A percentile compares a stretch with the other conserved stretches of the same genome.
These are phyloP conservation scores for Ceratina japonica DNA, from an alignment of 1,140 invertebrate genomes.

Conservation along the genomic window DNA sequence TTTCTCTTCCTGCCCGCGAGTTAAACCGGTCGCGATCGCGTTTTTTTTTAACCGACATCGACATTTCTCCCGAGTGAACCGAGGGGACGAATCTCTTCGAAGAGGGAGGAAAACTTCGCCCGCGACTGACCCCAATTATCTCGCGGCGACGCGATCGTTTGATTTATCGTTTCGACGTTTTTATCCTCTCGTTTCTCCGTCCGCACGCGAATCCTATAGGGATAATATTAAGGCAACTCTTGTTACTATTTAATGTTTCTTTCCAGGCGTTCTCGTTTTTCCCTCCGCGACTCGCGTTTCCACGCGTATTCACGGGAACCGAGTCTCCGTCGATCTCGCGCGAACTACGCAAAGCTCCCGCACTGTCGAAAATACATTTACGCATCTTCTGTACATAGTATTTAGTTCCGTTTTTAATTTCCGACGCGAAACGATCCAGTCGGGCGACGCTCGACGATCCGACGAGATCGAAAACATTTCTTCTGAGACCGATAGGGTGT, in stretches of 20 bases:
- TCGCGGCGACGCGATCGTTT: not conserved
- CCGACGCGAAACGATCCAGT: not conserved
- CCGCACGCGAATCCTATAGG: conserved; percentile 46
- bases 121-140: too few species aligned
- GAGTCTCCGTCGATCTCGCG: not conserved
- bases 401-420: not conserved
- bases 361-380: conserved; percentile 35
- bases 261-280: conserved; percentile 2
- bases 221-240: conserved; percentile 74
- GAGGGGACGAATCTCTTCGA: too few species aligned
- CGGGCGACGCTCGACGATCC: conserved; percentile 3
- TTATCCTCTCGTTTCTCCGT: not conserved
- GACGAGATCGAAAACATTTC: not conserved
- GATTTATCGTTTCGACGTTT: conserved; percentile 5
- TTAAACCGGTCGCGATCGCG: conserved; percentile 3
- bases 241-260: conserved; percentile 63
- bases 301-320: not conserved
- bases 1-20: not conserved
- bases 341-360: conserved; percentile 4
- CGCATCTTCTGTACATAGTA: conserved; percentile 34
- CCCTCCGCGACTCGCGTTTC: not conserved
- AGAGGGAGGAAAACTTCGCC: not conserved
- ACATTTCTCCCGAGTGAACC: too few species aligned
- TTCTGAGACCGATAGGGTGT: too few species aligned
- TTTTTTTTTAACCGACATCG: not conserved